Base-by-base conservation (phyloP, 2,113 vertebrate species). In the Halcyon malimbica region DNA sequence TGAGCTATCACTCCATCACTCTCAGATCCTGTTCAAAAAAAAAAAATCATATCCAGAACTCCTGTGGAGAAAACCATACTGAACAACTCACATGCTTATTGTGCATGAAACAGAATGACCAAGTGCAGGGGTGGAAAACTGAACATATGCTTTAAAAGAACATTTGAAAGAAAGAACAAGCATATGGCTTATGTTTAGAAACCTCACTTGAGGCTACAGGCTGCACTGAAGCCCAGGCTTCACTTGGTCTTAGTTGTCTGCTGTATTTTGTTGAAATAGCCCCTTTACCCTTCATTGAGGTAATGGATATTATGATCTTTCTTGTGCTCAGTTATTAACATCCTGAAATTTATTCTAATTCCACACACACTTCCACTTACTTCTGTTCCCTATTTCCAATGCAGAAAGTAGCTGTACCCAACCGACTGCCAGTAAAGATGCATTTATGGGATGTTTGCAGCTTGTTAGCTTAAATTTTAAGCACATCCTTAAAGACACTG, bases 181-280 rank as follows among this genome's bases (percentile, higher is more conserved):
- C 95, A 92, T 95, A 96, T 87, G 95, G 96, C 87, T 95, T 90
- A 95, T 53, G 95, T 96, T 96, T 95, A 86, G 74, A 94, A 95
- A 62, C 67, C 87, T 60, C 78, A 63, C 93, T 74, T 62, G 48
- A 85, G 94, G 96, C 94, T 92, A 81, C 48, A 18, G 67, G 83
- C 79, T 80, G 87, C 69, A n/a, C 14, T 37, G 86, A 86, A 91
- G 76, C 87, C 83, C 93, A 51, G 41, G 62, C 50, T 39, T 29
- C 84, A 51, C 86, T 67, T 28, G n/a, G 37, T 57, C 90, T 62
- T 77, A 33, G 50, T 7, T 79, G 50, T 48, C 76, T 70, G 59
- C 71, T 89, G 71, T 28, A 17, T 85, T 93, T 70, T 51, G 87
- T 89, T 96, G 94, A 80, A 93, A 48, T 4, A 90, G 46, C 29